A percentile compares a stretch with the other conserved stretches of the same genome.
phyloP scores from a whole-genome alignment of 2,113 vertebrate species.

The Narcine bancroftii region DNA sequence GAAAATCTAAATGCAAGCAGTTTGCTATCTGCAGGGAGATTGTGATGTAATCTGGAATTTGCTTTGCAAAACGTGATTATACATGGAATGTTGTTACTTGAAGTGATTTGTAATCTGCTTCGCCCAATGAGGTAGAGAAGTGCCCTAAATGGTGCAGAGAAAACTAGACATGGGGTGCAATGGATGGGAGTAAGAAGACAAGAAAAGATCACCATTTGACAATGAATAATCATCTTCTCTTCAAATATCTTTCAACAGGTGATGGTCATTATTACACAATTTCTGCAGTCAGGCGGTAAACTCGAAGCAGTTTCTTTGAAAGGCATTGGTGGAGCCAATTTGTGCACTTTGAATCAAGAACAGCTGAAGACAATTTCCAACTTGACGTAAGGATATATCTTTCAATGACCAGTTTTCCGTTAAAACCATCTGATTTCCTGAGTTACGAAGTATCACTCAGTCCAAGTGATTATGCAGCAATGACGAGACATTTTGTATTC shows the following conservation, averaged over 20 bases:
- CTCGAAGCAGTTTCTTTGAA: constrained; percentile 45
- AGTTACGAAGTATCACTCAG: not conserved
- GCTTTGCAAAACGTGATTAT: not conserved
- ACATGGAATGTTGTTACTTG: not conserved
- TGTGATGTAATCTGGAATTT: not conserved
- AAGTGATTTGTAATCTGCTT: not conserved
- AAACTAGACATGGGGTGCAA: not conserved
- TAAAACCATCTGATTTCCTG: not conserved
- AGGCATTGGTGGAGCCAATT: constrained; percentile 36
- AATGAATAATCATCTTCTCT: not conserved
- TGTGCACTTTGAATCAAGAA: constrained; percentile 49
- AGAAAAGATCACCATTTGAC: not conserved
- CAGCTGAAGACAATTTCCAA: constrained; percentile 41
- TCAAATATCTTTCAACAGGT: not conserved
- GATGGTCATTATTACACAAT: not conserved
- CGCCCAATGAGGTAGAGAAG: not conserved
- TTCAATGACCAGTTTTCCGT: not conserved
- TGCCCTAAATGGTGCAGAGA: not conserved
- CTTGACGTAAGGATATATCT: not conserved
- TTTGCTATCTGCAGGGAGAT: not conserved
- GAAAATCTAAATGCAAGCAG: not conserved
- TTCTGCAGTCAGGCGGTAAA: constrained; percentile 45
- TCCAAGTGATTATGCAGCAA: not conserved
- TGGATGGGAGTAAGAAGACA: not conserved
- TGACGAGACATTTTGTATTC: not conserved